phyloP scores from a whole-genome alignment of 2,888 invertebrate genomes.

The Ennomos fuscantarius region DNA sequence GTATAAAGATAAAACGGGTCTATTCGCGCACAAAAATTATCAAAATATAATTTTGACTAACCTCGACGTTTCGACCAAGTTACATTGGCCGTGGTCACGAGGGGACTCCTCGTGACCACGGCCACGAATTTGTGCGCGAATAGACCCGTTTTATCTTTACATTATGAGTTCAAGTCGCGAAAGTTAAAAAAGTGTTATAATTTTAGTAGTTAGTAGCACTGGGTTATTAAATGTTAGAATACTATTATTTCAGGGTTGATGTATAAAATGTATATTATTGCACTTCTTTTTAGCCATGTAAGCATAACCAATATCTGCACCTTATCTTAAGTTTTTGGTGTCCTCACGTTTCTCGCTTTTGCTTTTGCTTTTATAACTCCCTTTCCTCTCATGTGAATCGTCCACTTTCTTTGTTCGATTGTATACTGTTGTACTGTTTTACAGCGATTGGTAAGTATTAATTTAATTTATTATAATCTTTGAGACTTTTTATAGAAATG shows the following conservation, averaged over 20 bases:
- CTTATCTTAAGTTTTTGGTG: slow-evolving; percentile 46
- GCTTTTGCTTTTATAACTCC: slow-evolving; percentile 60
- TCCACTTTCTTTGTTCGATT: slow-evolving; percentile 5
- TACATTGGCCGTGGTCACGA: too few relatives aligned
- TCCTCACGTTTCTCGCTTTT: slow-evolving; percentile 65
- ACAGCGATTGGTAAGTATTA: slow-evolving; percentile 43
- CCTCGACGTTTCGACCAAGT: too few relatives aligned
- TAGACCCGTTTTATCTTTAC: too few relatives aligned
- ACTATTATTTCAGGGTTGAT: slow-evolving; percentile 27
- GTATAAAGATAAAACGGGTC: too few relatives aligned
- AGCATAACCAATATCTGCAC: slow-evolving; percentile 42
- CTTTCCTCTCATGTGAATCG: slow-evolving; percentile 24
- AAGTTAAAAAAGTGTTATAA: too few relatives aligned
- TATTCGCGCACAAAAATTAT: too few relatives aligned
- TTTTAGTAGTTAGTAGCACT: slow-evolving; percentile 33
- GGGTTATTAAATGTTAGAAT: slow-evolving; percentile 24
- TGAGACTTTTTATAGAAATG: too few relatives aligned
- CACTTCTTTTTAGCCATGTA: slow-evolving; percentile 47
- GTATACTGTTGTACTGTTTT: slow-evolving; percentile 25
- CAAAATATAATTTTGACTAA: too few relatives aligned
- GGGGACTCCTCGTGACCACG: too few relatives aligned
- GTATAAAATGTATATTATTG: slow-evolving; percentile 36
- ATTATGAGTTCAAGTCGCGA: too few relatives aligned
- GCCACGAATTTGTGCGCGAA: too few relatives aligned
- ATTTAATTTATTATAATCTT: slow-evolving; percentile 2